Evolutionary conservation across 2,888 invertebrate genomes (phyloP).

Genomic region (Epinotia ramella): DNA sequence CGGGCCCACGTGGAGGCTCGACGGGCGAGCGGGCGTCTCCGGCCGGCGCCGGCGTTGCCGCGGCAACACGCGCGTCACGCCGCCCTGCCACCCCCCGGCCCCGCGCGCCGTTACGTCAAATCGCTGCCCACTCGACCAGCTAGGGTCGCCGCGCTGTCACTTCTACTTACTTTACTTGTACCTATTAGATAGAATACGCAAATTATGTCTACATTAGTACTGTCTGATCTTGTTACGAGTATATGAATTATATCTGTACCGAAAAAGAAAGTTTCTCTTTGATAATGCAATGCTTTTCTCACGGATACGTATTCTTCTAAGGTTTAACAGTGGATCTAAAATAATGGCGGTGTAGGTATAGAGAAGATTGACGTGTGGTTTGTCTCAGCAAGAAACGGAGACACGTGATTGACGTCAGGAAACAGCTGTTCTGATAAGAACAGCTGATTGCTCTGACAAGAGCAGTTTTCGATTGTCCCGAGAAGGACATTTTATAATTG

Average conservation of each 20-base stretch:
- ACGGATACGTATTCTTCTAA: too few relatives aligned
- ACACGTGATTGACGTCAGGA: too few relatives aligned
- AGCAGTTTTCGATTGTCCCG: too few relatives aligned
- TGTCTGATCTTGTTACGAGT: background rate
- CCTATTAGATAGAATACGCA: background rate
- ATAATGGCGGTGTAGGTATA: too few relatives aligned
- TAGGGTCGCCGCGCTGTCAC: conserved; percentile 16
- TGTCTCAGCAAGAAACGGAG: too few relatives aligned
- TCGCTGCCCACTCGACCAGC: background rate
- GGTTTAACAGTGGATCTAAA: too few relatives aligned
- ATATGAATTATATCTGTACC: too few relatives aligned
- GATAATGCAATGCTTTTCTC: background rate
- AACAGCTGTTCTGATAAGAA: too few relatives aligned
- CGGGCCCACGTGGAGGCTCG: conserved; percentile 49
- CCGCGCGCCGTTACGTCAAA: conserved; percentile 32
- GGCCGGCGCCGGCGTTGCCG: conserved; percentile 49
- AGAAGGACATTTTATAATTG: too few relatives aligned
- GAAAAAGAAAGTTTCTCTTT: too few relatives aligned
- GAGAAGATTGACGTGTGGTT: too few relatives aligned
- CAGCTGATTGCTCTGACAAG: too few relatives aligned
- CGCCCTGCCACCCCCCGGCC: conserved; percentile 25
- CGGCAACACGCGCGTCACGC: conserved; percentile 50
- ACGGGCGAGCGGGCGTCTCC: conserved; percentile 43
- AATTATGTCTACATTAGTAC: background rate
- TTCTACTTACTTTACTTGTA: background rate